These are phyloP conservation scores for Columba guinea DNA, from an alignment of 2,797 vertebrate genomes.

Conservation along the genomic window DNA sequence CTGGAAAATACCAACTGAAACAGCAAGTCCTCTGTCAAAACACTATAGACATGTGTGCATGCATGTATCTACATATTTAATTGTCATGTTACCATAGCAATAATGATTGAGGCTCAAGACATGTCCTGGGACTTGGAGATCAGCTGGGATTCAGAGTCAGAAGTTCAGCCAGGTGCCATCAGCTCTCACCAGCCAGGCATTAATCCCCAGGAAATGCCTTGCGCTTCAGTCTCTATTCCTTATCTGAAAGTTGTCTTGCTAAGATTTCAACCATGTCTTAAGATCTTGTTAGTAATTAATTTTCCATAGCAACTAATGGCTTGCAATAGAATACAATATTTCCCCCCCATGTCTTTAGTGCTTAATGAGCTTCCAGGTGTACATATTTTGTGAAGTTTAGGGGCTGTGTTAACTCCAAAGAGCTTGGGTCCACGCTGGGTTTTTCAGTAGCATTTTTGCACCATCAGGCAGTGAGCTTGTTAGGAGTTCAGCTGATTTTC, in stretches of 20 bases:
- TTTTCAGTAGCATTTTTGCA: not conserved
- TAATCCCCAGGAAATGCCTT: slow-evolving; percentile 66
- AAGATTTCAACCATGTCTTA: slow-evolving; percentile 11
- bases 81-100: slow-evolving; percentile 30
- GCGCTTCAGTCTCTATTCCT: slow-evolving; percentile 6
- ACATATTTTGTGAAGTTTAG: not conserved
- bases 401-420: not conserved
- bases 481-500: not conserved
- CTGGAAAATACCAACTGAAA: not conserved
- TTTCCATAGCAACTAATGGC: not conserved
- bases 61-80: not conserved
- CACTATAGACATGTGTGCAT: not conserved
- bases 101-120: not conserved
- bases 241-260: slow-evolving; percentile 35
- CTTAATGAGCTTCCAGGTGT: not conserved
- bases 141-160: slow-evolving; percentile 34
- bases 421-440: not conserved
- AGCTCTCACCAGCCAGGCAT: slow-evolving; percentile 53
- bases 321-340: not conserved
- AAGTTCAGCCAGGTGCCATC: slow-evolving; percentile 43
- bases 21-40: not conserved
- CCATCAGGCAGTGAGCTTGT: not conserved
- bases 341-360: not conserved
- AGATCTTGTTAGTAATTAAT: slow-evolving; percentile 9
- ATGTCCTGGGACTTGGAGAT: slow-evolving; percentile 54